A percentile compares a stretch with the other conserved stretches of the same genome.
Evolutionary conservation across 1,140 invertebrate species (phyloP).

Genomic region (Pseudomyrmex cubaensis): DNA sequence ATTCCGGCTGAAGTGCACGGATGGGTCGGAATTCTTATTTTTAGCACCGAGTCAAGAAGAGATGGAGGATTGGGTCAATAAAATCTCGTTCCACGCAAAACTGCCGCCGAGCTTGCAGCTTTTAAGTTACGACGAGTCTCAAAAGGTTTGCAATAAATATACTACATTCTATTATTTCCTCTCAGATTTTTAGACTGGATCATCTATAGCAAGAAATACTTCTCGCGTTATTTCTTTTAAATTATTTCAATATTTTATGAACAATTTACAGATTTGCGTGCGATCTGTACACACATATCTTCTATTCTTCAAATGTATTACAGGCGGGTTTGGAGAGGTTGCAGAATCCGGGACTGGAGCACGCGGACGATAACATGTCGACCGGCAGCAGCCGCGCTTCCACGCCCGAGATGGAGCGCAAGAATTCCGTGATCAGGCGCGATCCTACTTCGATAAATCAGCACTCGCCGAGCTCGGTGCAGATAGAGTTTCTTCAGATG

Average conservation of each 20-base stretch:
- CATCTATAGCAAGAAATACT: too few relatives aligned
- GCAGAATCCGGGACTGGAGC: slow-evolving; percentile 75
- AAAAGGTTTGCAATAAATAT: slow-evolving; percentile 73
- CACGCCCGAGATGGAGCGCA: slow-evolving; percentile 84
- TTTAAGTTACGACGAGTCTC: slow-evolving; percentile 90
- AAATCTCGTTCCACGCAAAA: slow-evolving; percentile 97
- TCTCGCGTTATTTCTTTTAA: too few relatives aligned
- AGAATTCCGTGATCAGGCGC: slow-evolving; percentile 83
- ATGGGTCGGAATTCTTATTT: slow-evolving; percentile 97
- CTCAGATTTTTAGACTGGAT: neutral
- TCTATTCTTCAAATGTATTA: neutral
- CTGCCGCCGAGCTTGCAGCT: slow-evolving; percentile 95
- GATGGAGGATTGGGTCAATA: slow-evolving; percentile 97
- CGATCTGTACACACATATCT: neutral
- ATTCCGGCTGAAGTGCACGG: slow-evolving; percentile 94
- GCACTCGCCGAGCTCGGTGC: slow-evolving; percentile 74
- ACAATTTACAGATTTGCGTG: neutral
- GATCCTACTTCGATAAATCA: slow-evolving; percentile 72
- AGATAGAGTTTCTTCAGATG: slow-evolving; percentile 81
- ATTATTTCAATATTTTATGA: neutral
- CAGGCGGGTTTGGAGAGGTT: slow-evolving; percentile 82
- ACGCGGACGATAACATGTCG: slow-evolving; percentile 79
- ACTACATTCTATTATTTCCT: neutral
- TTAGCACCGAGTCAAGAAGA: slow-evolving; percentile 90
- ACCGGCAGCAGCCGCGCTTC: slow-evolving; percentile 84